phyloP scores from a whole-genome alignment of 1,140 invertebrate genomes.

The Drosophila eugracilis region DNA sequence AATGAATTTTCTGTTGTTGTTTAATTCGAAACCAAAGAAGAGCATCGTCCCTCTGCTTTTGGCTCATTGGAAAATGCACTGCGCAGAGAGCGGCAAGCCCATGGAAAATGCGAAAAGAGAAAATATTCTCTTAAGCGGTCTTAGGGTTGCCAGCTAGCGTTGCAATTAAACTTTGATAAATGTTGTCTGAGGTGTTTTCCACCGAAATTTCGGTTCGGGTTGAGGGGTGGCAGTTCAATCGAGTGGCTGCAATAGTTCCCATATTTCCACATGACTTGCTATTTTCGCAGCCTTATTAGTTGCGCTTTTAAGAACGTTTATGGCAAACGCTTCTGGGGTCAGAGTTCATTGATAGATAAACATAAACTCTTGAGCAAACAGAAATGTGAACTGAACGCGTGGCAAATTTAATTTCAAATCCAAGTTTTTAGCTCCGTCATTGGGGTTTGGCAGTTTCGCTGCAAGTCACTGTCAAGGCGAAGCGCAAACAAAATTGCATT shows the following conservation, averaged over 20 bases:
- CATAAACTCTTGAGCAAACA: constrained; percentile 33
- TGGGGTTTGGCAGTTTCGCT: constrained; percentile 33
- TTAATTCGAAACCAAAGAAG: constrained; percentile 7
- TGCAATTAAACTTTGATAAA: constrained; percentile 44
- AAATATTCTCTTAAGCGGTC: constrained; percentile 19
- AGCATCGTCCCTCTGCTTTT: constrained; percentile 11
- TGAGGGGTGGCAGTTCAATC: neutral
- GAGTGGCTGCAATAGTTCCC: constrained; percentile 31
- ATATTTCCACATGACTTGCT: constrained; percentile 56
- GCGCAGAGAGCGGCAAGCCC: constrained; percentile 76
- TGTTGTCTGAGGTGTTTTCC: constrained; percentile 31
- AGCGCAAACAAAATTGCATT: constrained; percentile 49
- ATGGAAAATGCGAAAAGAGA: constrained; percentile 15
- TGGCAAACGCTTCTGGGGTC: constrained; percentile 20
- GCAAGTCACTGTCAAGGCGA: constrained; percentile 53
- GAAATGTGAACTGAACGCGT: constrained; percentile 33
- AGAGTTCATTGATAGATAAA: constrained; percentile 42
- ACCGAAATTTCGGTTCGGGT: constrained; percentile 1
- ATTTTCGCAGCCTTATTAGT: constrained; percentile 69
- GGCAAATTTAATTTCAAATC: constrained; percentile 54
- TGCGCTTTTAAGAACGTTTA: constrained; percentile 64
- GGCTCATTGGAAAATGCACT: constrained; percentile 48
- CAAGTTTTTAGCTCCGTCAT: constrained; percentile 41
- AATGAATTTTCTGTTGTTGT: constrained; percentile 37
- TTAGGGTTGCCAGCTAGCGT: constrained; percentile 31